Evolutionary conservation across 2,888 invertebrate species (phyloP), one percentile per base, ranked within the genome.

Genomic region (Homarus gammarus): DNA sequence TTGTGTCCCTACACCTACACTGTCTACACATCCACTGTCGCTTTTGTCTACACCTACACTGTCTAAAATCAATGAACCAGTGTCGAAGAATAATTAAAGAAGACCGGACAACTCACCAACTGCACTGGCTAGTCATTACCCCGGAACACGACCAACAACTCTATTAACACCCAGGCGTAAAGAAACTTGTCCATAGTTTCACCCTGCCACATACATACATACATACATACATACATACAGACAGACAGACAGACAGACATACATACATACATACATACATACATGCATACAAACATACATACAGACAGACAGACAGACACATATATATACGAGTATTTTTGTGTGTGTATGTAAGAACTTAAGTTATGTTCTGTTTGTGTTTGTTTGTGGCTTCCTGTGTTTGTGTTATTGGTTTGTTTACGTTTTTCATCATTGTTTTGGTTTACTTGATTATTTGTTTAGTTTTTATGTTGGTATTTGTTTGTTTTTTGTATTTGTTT

Each of bases 221-320:
- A 72, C 70, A 83, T 44, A 83, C 38, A 82, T 40, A 38, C 40
- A 83, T 22, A 83, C 40, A 70, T 33, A 70, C 44, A 83, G 22
- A 83, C 31, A 49, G 33, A 83, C 31, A 40, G 44, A 40, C n/a
- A 64, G 15, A 82, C 40, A 40, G 15, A 82, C 33, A 40, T 40
- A 82, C 31, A 64, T 40, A 82, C 68, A 61, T n/a, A 82, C n/a
- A 82, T n/a, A 82, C 40, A 82, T 61, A 61, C 44, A 81, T 44
- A 81, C 22, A 36, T 36, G 61, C 33, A 56, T 36, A 64, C 36
- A 70, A 27, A 68, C 18, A 49, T 27, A 49, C 22, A 72, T 12
- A 49, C 15, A 44, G 18, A 44, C 51, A 72, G 27, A 70, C 49
- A 70, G 31, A 70, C 40, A 64, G n/a, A 70, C 40, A 70, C 27